Conservation (phyloP, 1,140 invertebrate genomes). For the Platorchestia sp. region DNA sequence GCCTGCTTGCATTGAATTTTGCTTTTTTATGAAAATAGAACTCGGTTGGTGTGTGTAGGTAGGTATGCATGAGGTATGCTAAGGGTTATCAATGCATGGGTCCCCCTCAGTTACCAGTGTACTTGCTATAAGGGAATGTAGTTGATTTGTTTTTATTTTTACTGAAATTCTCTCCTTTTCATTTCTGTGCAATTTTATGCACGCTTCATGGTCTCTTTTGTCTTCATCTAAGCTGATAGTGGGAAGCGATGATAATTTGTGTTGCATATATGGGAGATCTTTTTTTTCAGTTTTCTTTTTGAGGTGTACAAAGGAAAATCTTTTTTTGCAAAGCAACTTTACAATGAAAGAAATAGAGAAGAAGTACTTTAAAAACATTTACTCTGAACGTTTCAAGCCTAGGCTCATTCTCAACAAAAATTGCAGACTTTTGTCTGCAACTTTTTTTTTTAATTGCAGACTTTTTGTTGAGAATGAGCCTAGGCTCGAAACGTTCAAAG, state of each 20-base stretch:
- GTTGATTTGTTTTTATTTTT: neutral
- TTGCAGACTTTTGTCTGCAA: too few relatives aligned
- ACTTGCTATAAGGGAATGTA: neutral
- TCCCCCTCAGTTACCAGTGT: neutral
- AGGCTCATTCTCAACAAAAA: too few relatives aligned
- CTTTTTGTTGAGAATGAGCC: too few relatives aligned
- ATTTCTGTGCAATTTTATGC: neutral
- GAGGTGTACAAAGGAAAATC: too few relatives aligned
- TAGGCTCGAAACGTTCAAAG: too few relatives aligned
- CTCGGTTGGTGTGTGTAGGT: too few relatives aligned
- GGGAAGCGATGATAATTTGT: neutral
- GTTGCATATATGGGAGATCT: neutral
- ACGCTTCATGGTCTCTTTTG: neutral
- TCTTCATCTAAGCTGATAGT: neutral
- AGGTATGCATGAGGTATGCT: too few relatives aligned
- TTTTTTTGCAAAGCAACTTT: too few relatives aligned
- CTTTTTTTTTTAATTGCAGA: too few relatives aligned
- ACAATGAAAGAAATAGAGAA: too few relatives aligned
- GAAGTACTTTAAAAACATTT: too few relatives aligned
- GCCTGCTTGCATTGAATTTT: neutral
- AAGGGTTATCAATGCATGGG: neutral
- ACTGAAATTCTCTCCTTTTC: neutral
- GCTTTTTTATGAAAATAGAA: neutral
- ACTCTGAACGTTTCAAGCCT: too few relatives aligned
- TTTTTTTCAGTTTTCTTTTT: neutral